Percentiles rank a stretch among this genome's conserved stretches.
phyloP scores from a whole-genome alignment of 1,140 invertebrate species.

The Zaprionus kolodkinae region DNA sequence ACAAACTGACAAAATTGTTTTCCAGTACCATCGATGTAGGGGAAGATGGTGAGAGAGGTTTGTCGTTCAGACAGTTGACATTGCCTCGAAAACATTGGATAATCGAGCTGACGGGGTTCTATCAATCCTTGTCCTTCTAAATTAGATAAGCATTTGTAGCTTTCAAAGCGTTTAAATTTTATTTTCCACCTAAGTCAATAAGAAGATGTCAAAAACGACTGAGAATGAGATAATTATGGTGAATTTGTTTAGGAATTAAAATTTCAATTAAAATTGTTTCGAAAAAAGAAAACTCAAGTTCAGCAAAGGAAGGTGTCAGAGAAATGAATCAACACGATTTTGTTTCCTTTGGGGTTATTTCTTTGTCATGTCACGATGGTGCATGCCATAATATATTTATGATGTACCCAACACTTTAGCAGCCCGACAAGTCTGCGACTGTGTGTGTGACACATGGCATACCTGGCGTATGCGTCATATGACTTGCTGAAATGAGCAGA shows the following conservation, averaged over 20 bases:
- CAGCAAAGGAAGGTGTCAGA: neutral
- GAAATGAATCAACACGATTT: neutral
- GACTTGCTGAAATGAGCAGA: neutral
- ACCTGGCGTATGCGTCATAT: neutral
- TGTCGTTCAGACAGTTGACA: constrained; percentile 9
- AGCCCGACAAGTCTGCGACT: neutral
- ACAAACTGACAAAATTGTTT: neutral
- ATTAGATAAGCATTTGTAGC: neutral
- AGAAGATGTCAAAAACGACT: too few species aligned
- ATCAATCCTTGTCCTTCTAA: neutral
- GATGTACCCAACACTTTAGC: neutral
- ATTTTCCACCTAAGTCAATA: too few species aligned
- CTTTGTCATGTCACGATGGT: neutral
- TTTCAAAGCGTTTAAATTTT: neutral
- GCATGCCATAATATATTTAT: neutral
- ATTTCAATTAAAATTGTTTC: neutral
- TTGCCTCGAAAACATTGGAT: constrained; percentile 2
- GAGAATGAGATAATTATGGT: neutral
- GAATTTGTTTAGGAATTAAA: neutral
- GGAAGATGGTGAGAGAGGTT: neutral
- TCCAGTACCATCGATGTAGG: neutral
- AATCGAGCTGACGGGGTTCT: neutral
- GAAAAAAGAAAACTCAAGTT: too few species aligned
- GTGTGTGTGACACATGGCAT: too few species aligned
- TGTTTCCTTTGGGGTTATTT: neutral